These are phyloP conservation scores for Polia nebulosa DNA, from an alignment of 2,888 invertebrate genomes.

Conservation along the genomic window DNA sequence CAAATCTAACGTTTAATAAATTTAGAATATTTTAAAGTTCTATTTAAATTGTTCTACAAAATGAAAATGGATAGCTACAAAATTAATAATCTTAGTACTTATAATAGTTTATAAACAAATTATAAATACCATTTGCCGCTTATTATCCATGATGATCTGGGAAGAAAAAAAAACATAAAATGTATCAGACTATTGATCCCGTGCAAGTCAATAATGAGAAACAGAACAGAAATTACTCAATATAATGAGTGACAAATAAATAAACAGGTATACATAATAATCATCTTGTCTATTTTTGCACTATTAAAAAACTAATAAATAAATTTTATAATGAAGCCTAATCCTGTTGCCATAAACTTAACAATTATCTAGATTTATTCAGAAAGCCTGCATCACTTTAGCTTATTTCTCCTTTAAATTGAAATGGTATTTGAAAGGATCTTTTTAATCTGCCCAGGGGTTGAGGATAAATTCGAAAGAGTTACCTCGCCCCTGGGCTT, in stretches of 20 bases:
- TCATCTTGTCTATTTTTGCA: slow-evolving; percentile 17
- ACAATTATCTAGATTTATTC: neutral
- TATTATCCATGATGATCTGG: slow-evolving; percentile 70
- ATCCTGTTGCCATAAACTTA: neutral
- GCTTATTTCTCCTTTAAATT: neutral
- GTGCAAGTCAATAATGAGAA: slow-evolving; percentile 31
- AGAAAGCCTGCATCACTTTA: neutral
- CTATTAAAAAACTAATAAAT: slow-evolving; percentile 3
- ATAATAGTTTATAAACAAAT: slow-evolving; percentile 70
- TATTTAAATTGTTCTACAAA: slow-evolving; percentile 32
- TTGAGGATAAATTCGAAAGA: no score
- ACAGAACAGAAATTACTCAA: slow-evolving; percentile 12
- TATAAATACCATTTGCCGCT: slow-evolving; percentile 70
- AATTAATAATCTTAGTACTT: slow-evolving; percentile 62
- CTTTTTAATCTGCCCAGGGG: no score
- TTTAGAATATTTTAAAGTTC: neutral
- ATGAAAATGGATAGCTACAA: slow-evolving; percentile 45
- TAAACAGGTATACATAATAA: slow-evolving; percentile 17
- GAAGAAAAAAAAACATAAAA: slow-evolving; percentile 69
- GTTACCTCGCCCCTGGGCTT: no score
- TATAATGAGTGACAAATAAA: slow-evolving; percentile 7
- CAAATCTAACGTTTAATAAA: slow-evolving; percentile 20
- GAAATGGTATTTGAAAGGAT: neutral
- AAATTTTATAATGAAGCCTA: slow-evolving; percentile 3
- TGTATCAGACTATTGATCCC: slow-evolving; percentile 61